These are phyloP conservation scores for Acheta domesticus DNA, from an alignment of 2,888 invertebrate genomes.

Conservation along the genomic window DNA sequence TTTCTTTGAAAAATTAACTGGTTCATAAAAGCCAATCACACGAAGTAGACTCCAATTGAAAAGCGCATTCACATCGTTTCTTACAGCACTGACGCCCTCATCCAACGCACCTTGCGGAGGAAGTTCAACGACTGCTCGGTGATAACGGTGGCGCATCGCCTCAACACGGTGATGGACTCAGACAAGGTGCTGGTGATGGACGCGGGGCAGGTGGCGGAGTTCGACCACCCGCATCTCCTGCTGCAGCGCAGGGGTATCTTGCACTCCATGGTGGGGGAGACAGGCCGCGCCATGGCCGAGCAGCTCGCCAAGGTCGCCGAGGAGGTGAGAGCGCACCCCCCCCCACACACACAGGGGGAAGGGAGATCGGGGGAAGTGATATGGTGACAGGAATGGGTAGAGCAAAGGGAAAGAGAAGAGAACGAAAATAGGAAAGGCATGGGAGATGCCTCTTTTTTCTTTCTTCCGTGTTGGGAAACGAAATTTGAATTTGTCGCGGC, in stretches of 20 bases:
- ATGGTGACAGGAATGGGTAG: too few species aligned
- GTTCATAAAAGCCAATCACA: too few species aligned
- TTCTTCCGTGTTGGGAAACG: too few species aligned
- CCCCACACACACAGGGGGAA: too few species aligned
- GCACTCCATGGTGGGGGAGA: not conserved
- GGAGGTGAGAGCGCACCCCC: not conserved
- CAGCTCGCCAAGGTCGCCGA: not conserved
- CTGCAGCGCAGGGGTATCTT: not conserved
- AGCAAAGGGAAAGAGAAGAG: too few species aligned
- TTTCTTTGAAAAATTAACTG: too few species aligned
- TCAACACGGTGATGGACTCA: slow-evolving; percentile 91
- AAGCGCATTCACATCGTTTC: too few species aligned
- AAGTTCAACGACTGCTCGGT: slow-evolving; percentile 82
- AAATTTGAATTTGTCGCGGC: too few species aligned
- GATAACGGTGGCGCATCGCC: slow-evolving; percentile 84
- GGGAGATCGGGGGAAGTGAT: too few species aligned
- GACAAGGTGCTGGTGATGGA: slow-evolving; percentile 86
- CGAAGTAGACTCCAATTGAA: too few species aligned
- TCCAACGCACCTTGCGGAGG: slow-evolving; percentile 76
- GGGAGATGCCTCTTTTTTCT: too few species aligned
- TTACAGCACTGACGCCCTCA: slow-evolving; percentile 69
- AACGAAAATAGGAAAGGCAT: too few species aligned
- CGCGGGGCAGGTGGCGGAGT: slow-evolving; percentile 5
- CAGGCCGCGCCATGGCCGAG: not conserved
- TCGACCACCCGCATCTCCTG: not conserved